Conservation (phyloP, 1,140 invertebrate species). For the Bradysia coprophila region DNA sequence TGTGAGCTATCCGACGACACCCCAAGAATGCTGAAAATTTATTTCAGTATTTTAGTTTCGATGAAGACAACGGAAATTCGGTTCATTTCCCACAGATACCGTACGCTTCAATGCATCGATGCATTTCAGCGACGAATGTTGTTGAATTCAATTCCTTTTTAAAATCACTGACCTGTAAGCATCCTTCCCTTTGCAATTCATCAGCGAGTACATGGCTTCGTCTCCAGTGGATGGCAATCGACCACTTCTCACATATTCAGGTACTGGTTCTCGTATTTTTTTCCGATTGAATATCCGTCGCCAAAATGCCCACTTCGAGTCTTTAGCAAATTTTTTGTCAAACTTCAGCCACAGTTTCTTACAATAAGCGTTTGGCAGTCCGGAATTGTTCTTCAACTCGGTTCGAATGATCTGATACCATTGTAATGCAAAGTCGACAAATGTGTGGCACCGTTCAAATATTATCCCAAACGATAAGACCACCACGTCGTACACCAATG, state of each 20-base stretch:
- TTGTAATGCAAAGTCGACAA: constrained; percentile 10
- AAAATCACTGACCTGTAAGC: constrained; percentile 53
- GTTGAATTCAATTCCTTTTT: too few species aligned
- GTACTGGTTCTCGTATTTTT: constrained; percentile 11
- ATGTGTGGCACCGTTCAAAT: constrained; percentile 29
- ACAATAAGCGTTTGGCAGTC: constrained; percentile 20
- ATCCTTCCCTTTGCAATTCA: constrained; percentile 88
- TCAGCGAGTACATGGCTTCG: constrained; percentile 80
- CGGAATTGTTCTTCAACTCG: constrained; percentile 20
- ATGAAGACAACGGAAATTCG: neutral
- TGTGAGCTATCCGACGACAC: constrained; percentile 71
- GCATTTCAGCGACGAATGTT: too few species aligned
- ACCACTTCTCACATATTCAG: constrained; percentile 15
- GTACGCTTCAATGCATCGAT: too few species aligned
- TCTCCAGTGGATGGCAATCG: constrained; percentile 74
- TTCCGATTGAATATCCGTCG: constrained; percentile 16
- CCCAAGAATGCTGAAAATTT: constrained; percentile 52
- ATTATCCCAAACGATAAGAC: constrained; percentile 55
- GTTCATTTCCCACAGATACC: too few species aligned
- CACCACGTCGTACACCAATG: constrained; percentile 57
- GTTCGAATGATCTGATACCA: constrained; percentile 14
- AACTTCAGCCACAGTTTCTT: constrained; percentile 17
- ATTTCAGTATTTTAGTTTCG: neutral
- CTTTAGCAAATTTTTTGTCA: constrained; percentile 18
- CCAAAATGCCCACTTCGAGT: constrained; percentile 20